phyloP scores from a whole-genome alignment of 2,888 invertebrate species.

The Macrophya alboannulata region DNA sequence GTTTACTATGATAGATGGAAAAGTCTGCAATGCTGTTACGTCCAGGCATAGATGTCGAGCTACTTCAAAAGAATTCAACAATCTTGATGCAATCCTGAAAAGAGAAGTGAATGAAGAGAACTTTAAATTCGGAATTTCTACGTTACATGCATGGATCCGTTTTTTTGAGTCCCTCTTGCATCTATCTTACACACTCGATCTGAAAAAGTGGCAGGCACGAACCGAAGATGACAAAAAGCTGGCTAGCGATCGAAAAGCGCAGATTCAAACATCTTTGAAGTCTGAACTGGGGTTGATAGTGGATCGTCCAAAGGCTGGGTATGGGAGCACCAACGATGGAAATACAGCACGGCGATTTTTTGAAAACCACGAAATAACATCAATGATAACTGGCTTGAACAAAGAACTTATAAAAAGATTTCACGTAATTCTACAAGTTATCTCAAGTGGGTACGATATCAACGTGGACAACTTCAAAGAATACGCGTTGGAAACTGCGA shows the following conservation, averaged over 20 bases:
- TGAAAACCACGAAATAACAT: constrained; percentile 46
- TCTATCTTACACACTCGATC: constrained; percentile 68
- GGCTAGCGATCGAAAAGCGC: constrained; percentile 63
- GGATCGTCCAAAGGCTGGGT: constrained; percentile 37
- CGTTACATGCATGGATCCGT: constrained; percentile 71
- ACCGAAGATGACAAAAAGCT: constrained; percentile 63
- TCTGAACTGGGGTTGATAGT: constrained; percentile 55
- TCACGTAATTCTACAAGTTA: constrained; percentile 60
- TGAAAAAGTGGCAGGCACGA: constrained; percentile 71
- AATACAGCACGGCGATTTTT: constrained; percentile 58
- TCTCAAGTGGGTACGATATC: constrained; percentile 59
- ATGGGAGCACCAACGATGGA: constrained; percentile 47
- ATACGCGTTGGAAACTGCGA: constrained; percentile 53
- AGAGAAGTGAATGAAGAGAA: constrained; percentile 53
- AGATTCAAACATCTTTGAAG: constrained; percentile 62
- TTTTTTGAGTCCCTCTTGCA: constrained; percentile 71
- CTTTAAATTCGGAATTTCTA: constrained; percentile 67
- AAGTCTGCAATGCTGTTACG: constrained; percentile 62
- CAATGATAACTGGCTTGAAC: constrained; percentile 61
- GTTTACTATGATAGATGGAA: constrained; percentile 64
- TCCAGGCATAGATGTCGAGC: constrained; percentile 60
- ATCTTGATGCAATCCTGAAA: constrained; percentile 55
- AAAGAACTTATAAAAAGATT: constrained; percentile 61
- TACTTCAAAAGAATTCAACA: constrained; percentile 60
- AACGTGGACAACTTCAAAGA: constrained; percentile 57